Percentiles rank a stretch among this genome's conserved stretches.
Evolutionary conservation across 2,113 vertebrate species (phyloP).

Genomic region (Mastomys natalensis): DNA sequence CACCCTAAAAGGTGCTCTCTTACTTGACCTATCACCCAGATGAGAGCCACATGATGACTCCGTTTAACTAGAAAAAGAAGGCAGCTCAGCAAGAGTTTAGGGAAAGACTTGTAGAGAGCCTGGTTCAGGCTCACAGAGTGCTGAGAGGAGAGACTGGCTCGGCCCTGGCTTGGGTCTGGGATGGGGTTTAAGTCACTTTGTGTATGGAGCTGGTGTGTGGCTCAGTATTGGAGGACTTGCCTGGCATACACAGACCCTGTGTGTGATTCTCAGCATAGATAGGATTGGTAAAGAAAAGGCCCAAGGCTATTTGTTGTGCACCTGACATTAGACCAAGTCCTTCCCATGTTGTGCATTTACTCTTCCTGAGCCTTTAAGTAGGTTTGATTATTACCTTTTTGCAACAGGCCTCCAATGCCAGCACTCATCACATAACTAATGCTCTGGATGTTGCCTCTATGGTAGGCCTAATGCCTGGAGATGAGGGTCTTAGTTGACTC

Average conservation of each 20-base stretch:
- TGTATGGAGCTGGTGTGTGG: not conserved
- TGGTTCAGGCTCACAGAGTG: not conserved
- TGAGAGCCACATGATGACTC: not conserved
- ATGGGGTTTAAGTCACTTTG: not conserved
- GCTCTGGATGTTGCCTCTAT: not conserved
- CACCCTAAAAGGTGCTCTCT: constrained; percentile 39
- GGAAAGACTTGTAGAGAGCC: not conserved
- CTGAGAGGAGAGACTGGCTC: not conserved
- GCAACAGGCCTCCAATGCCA: not conserved
- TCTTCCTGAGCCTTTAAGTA: not conserved
- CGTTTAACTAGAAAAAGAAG: constrained; percentile 9
- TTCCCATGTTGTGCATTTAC: not conserved
- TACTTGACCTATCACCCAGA: constrained; percentile 9
- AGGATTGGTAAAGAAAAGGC: not conserved
- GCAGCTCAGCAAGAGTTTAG: not conserved
- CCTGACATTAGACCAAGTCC: not conserved
- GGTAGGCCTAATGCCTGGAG: not conserved
- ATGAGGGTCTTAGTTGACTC: not conserved
- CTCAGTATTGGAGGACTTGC: not conserved
- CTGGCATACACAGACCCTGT: not conserved
- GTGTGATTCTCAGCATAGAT: not conserved
- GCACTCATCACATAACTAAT: not conserved
- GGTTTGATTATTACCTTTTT: not conserved
- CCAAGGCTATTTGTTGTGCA: not conserved
- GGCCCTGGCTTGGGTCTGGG: not conserved